Percentiles rank a stretch among this genome's conserved stretches.
Evolutionary conservation across 1,140 invertebrate genomes (phyloP).

Genomic region (Tetragnatha versicolor): DNA sequence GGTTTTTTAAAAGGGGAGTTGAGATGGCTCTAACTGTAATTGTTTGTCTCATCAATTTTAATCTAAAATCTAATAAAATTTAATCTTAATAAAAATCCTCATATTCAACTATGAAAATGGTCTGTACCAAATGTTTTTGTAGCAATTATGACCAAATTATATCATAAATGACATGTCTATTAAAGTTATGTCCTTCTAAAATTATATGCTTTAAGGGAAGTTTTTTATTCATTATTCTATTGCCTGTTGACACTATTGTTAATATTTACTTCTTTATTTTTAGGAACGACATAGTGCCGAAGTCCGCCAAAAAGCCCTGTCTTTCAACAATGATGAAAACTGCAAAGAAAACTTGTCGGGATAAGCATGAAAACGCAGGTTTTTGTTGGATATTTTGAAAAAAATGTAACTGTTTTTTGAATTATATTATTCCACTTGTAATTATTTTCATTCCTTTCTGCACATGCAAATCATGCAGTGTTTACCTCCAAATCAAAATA

Average conservation of each 20-base stretch:
- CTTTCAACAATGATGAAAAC: conserved; percentile 29
- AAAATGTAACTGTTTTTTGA: not conserved
- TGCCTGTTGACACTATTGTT: not conserved
- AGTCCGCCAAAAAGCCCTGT: conserved; percentile 76
- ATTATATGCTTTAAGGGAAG: conserved; percentile 34
- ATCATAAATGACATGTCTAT: conserved; percentile 39
- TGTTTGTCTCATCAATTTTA: no score
- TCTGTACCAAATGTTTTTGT: conserved; percentile 49
- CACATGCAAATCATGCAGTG: not conserved
- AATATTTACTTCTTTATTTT: conserved; percentile 61
- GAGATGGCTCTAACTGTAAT: no score
- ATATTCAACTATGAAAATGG: not conserved
- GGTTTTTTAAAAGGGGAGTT: no score
- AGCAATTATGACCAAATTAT: conserved; percentile 39
- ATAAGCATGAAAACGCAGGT: not conserved
- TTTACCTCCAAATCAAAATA: conserved; percentile 1
- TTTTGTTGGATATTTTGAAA: not conserved
- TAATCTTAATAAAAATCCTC: not conserved
- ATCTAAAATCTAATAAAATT: no score
- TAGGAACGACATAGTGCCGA: conserved; percentile 84
- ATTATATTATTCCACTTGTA: not conserved
- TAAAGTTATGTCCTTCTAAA: conserved; percentile 39
- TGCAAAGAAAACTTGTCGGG: conserved; percentile 43
- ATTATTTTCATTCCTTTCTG: not conserved
- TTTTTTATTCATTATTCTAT: not conserved